phyloP scores from a whole-genome alignment of 2,888 invertebrate genomes.

The Spisula subtruncata region DNA sequence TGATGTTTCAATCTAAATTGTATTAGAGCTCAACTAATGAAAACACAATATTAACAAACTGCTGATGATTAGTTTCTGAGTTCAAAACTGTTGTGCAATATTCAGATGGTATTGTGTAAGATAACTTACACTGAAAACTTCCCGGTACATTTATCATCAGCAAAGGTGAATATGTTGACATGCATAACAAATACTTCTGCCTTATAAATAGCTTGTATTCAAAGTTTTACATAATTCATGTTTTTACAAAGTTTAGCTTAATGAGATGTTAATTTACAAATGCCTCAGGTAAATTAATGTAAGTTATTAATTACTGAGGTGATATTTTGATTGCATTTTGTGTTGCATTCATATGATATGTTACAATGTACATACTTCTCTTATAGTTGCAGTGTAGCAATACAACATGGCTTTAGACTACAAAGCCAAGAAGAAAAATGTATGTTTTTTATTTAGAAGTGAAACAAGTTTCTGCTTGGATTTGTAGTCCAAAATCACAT shows the following conservation, averaged over 20 bases:
- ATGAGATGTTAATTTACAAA: neutral
- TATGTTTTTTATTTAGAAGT: too few species aligned
- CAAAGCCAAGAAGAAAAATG: too few species aligned
- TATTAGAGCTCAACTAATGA: too few species aligned
- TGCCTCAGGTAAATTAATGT: slow-evolving; percentile 13
- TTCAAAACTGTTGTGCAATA: too few species aligned
- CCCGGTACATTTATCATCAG: neutral
- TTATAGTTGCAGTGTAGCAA: too few species aligned
- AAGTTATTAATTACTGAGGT: slow-evolving; percentile 1
- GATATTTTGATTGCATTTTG: slow-evolving; percentile 11
- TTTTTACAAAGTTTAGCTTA: neutral
- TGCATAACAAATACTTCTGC: neutral
- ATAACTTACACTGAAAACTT: neutral
- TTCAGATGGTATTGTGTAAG: too few species aligned
- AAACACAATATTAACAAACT: too few species aligned
- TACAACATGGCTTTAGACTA: too few species aligned
- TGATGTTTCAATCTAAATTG: too few species aligned
- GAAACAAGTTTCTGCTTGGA: too few species aligned
- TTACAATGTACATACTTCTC: neutral
- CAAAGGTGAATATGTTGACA: neutral
- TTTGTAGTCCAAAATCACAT: too few species aligned
- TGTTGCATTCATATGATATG: neutral
- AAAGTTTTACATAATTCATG: slow-evolving; percentile 5
- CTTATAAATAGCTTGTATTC: neutral
- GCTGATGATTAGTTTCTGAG: too few species aligned